Base-by-base conservation (phyloP, 2,113 vertebrate species). In the Phrynosoma blainvillii region DNA sequence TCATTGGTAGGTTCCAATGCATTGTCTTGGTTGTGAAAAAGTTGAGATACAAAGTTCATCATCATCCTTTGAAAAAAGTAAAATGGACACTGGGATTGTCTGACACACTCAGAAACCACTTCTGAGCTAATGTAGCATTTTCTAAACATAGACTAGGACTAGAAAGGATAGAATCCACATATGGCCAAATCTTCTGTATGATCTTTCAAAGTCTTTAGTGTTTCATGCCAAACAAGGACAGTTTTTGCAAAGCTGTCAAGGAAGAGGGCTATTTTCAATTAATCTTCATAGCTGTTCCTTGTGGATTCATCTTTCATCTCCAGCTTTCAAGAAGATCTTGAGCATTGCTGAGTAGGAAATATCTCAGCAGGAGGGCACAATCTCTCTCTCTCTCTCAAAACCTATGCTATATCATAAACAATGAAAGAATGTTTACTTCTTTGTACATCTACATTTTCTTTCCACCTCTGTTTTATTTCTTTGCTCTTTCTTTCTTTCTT, bases 231-330 rank as follows among this genome's bases (percentile, higher is more conserved):
- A 88, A 68, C 47, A 32, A 54, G 42, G 84, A 79, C 36, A 83
- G 73, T 93, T 10, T 95, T 93, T 87, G 70, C 65, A 74, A 89
- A 79, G 20, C 68, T 73, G 12, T 4, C 32, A 88, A 92, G 88
- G 16, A 74, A 74, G 89, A 70, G 32, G 4, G 78, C 78, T 94
- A 54, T 93, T 94, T 94, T 93, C 89, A 84, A 91, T 94, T 93
- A 94, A 92, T 88, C 54, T 89, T 89, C 73, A 73, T 80, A 36
- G 30, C 84, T 94, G 71, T 83, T 82, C n/a, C 80, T 90, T 93
- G 80, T 84, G 78, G 75, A 91, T 79, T 81, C 83, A 81, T 90
- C 84, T 85, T 86, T 84, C 86, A 75, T 88, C 90, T 32, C 74
- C 71, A 30, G 36, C 23, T 91, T 83, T 25, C 21, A 79, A 90